Conservation (phyloP, 2,113 vertebrate genomes). For the Trogon surrucura region DNA sequence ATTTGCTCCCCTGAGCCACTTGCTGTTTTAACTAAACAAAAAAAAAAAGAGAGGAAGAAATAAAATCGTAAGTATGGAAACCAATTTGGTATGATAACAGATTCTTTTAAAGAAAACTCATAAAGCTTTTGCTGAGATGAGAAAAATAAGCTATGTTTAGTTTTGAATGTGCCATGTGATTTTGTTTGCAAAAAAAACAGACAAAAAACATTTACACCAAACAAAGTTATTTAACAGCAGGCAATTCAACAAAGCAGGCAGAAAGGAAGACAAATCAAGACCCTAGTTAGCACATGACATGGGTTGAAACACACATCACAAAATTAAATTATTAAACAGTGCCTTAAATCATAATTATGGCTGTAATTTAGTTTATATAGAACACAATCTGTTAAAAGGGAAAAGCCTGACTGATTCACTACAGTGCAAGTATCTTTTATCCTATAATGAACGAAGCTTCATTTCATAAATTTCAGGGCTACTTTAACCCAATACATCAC, state of each 20-base stretch:
- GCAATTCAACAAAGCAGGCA: not conserved
- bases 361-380: not conserved
- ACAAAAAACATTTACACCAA: not conserved
- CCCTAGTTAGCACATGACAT: not conserved
- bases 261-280: not conserved
- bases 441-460: not conserved
- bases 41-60: not conserved
- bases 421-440: not conserved
- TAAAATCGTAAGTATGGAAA: not conserved
- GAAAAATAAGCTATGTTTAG: not conserved
- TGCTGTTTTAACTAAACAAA: constrained; percentile 1
- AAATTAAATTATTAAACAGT: not conserved
- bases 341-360: not conserved
- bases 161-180: not conserved
- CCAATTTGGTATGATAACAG: not conserved
- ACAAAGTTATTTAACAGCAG: not conserved
- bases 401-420: not conserved
- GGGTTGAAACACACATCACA: not conserved
- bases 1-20: not conserved
- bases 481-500: not conserved
- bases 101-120: not conserved
- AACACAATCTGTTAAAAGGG: not conserved
- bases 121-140: not conserved
- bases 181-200: not conserved
- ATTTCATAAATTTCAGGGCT: not conserved